Conservation (phyloP, 1,140 invertebrate genomes). For the Micrasema minimum region DNA sequence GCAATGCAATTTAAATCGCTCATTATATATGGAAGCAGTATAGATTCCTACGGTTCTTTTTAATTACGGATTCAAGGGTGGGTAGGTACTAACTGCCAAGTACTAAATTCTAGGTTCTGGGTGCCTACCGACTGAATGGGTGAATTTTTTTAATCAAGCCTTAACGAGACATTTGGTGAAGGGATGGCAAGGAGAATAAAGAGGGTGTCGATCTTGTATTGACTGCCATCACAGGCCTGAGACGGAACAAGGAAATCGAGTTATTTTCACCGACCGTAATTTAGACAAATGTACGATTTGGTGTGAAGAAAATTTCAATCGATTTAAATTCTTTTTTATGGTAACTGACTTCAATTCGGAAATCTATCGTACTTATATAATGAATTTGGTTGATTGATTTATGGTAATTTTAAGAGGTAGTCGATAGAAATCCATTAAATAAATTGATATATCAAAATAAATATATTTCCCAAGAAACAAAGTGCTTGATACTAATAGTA, state of each 20-base stretch:
- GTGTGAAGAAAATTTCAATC: too few relatives aligned
- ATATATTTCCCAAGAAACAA: too few relatives aligned
- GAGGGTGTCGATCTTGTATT: constrained; percentile 14
- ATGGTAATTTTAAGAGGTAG: too few relatives aligned
- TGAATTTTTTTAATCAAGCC: constrained; percentile 43
- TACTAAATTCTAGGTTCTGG: background rate
- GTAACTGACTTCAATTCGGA: too few relatives aligned
- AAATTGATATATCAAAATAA: too few relatives aligned
- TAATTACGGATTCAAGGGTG: constrained; percentile 42
- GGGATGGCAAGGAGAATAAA: constrained; percentile 26
- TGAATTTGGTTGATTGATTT: too few relatives aligned
- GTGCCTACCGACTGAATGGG: background rate
- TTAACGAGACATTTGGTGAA: constrained; percentile 44
- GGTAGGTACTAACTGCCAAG: constrained; percentile 2
- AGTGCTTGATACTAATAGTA: too few relatives aligned
- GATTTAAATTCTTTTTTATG: too few relatives aligned
- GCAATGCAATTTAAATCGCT: constrained; percentile 35
- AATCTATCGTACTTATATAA: too few relatives aligned
- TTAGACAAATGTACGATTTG: too few relatives aligned
- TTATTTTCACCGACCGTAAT: constrained; percentile 19
- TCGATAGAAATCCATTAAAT: too few relatives aligned
- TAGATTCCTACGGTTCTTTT: constrained; percentile 33
- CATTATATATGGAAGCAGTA: constrained; percentile 10
- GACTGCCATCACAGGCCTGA: background rate
- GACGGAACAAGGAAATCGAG: constrained; percentile 32